Conservation (phyloP, 2,113 vertebrate species). For the Pipra filicauda region DNA sequence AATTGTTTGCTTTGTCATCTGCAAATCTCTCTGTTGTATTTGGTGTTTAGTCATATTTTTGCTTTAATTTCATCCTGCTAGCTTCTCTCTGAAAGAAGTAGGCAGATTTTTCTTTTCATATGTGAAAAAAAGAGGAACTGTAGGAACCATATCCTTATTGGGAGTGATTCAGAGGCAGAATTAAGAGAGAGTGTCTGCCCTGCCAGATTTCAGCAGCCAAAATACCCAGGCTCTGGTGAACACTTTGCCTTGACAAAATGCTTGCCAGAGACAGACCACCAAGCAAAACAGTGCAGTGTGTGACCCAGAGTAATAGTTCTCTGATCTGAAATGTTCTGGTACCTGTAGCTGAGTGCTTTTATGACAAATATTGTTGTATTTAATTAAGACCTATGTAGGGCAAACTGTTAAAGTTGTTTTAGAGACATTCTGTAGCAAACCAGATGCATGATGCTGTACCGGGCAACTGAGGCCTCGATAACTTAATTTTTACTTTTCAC, state of each 20-base stretch:
- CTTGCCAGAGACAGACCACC: not conserved
- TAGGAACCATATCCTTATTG: not conserved
- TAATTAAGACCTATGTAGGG: not conserved
- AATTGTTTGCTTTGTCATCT: not conserved
- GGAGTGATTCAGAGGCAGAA: not conserved
- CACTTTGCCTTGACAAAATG: not conserved
- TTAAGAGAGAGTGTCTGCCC: not conserved
- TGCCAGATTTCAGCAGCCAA: not conserved
- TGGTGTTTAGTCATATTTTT: not conserved
- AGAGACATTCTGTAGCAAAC: not conserved
- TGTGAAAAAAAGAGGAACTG: not conserved
- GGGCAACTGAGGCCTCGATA: not conserved
- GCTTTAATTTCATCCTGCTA: not conserved
- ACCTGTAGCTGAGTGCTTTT: not conserved
- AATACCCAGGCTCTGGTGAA: not conserved
- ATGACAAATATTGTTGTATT: not conserved
- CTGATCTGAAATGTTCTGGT: not conserved
- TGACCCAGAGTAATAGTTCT: not conserved
- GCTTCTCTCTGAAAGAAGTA: not conserved
- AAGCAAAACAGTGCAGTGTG: accelerated
- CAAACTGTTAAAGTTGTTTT: not conserved
- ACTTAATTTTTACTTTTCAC: not conserved
- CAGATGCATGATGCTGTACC: not conserved
- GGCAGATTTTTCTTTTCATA: not conserved
- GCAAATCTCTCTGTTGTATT: not conserved